phyloP scores from a whole-genome alignment of 1,140 invertebrate genomes.

The Trinorchestia longiramus region DNA sequence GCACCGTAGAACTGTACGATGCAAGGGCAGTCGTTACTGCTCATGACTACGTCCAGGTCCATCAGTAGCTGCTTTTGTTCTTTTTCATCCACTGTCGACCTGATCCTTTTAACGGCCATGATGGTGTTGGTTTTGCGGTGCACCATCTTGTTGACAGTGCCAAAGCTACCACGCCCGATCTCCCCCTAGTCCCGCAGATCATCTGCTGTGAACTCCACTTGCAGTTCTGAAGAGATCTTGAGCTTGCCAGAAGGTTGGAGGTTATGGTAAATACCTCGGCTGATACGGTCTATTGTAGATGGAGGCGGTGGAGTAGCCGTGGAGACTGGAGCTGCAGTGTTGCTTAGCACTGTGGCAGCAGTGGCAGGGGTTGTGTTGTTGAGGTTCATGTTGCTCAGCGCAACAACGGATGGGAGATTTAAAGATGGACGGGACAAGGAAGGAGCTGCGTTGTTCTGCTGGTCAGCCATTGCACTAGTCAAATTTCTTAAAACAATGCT shows the following conservation, averaged over 20 bases:
- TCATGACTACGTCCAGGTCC: slow-evolving; percentile 87
- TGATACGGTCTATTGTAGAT: slow-evolving; percentile 58
- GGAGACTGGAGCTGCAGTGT: not conserved
- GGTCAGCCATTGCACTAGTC: slow-evolving; percentile 27
- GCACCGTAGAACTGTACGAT: slow-evolving; percentile 99
- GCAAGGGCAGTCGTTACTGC: slow-evolving; percentile 92
- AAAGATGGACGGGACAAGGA: slow-evolving; percentile 37
- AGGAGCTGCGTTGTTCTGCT: slow-evolving; percentile 40
- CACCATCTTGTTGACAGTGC: slow-evolving; percentile 95
- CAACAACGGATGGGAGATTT: slow-evolving; percentile 44
- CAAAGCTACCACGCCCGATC: slow-evolving; percentile 94
- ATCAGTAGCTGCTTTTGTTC: slow-evolving; percentile 95
- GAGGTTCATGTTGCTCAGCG: slow-evolving; percentile 44
- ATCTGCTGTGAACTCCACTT: slow-evolving; percentile 73
- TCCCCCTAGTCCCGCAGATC: slow-evolving; percentile 84
- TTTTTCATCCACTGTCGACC: slow-evolving; percentile 88
- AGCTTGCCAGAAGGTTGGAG: slow-evolving; percentile 65
- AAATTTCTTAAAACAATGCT: not conserved
- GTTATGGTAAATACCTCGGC: slow-evolving; percentile 64
- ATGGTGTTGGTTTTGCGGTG: slow-evolving; percentile 89
- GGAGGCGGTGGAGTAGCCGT: not conserved
- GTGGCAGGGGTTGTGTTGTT: slow-evolving; percentile 9
- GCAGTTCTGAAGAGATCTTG: slow-evolving; percentile 66
- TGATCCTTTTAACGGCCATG: slow-evolving; percentile 89
- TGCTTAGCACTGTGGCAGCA: slow-evolving; percentile 38